These are phyloP conservation scores for Nasua narica DNA, from an alignment of 2,797 vertebrate genomes.

Conservation along the genomic window DNA sequence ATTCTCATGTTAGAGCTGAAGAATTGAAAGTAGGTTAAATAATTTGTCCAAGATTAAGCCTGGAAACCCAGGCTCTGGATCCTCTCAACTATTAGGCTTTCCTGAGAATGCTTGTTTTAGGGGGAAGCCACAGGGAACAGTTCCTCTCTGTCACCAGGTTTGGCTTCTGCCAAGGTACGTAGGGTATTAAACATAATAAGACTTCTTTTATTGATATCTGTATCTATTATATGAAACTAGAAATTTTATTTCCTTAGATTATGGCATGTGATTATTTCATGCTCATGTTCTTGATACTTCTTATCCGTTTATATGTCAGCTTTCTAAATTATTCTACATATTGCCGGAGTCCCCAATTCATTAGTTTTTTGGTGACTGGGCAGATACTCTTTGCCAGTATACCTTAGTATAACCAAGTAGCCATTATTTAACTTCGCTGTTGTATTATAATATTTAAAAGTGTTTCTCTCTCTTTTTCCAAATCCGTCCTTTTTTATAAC, in stretches of 20 bases:
- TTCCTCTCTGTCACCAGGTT: not conserved
- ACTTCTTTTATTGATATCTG: no score
- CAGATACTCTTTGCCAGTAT: not conserved
- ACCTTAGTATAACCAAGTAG: not conserved
- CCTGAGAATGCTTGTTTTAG: not conserved
- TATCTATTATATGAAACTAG: not conserved
- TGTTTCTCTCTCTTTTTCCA: not conserved
- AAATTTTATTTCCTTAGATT: not conserved
- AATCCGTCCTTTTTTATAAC: not conserved
- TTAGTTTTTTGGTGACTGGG: not conserved
- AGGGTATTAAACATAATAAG: not conserved
- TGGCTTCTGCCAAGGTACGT: not conserved
- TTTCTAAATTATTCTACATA: not conserved
- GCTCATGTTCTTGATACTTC: not conserved
- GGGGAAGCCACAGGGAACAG: not conserved
- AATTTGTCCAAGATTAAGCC: not conserved
- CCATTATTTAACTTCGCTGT: not conserved
- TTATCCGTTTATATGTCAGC: not conserved
- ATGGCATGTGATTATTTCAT: not conserved
- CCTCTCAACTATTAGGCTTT: not conserved
- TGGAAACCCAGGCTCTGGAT: not conserved
- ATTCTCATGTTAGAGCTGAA: not conserved
- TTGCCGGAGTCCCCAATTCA: not conserved
- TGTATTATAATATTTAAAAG: not conserved
- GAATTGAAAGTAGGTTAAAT: not conserved